Percentiles rank a stretch among this genome's conserved stretches.
These are phyloP conservation scores for Cantharis lateralis DNA, from an alignment of 2,888 invertebrate genomes.

Conservation along the genomic window DNA sequence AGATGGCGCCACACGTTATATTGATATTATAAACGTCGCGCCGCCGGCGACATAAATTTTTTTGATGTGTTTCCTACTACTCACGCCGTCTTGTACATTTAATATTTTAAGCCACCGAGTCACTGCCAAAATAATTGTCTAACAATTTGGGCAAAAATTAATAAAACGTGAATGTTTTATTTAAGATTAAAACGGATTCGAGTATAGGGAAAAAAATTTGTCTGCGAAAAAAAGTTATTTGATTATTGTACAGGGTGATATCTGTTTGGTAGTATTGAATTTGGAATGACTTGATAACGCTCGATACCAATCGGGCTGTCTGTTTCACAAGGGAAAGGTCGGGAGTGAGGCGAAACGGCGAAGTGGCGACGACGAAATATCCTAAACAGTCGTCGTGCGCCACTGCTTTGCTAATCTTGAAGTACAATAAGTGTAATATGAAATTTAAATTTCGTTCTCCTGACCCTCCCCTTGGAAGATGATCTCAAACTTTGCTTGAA, in stretches of 20 bases:
- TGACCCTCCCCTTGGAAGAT: not conserved
- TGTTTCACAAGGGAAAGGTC: too few relatives aligned
- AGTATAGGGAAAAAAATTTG: too few relatives aligned
- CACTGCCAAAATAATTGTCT: constrained; percentile 4
- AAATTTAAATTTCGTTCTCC: too few relatives aligned
- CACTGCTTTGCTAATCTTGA: too few relatives aligned
- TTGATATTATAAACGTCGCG: too few relatives aligned
- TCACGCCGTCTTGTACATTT: not conserved
- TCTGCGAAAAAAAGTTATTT: not conserved
- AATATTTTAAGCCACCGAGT: not conserved
- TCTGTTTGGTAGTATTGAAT: constrained; percentile 40
- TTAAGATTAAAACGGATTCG: not conserved
- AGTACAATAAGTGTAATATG: too few relatives aligned
- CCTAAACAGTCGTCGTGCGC: too few relatives aligned
- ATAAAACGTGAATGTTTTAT: not conserved
- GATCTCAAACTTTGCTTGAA: constrained; percentile 15
- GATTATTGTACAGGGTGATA: constrained; percentile 5
- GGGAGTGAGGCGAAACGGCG: too few relatives aligned
- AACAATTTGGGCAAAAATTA: not conserved
- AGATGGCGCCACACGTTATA: not conserved
- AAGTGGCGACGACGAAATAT: too few relatives aligned
- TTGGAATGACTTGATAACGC: not conserved
- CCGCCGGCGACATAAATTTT: too few relatives aligned
- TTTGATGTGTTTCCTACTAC: not conserved
- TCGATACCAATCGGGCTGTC: not conserved